phyloP scores from a whole-genome alignment of 35 echinoderm and acorn worm species.

The Heliocidaris erythrogramma region DNA sequence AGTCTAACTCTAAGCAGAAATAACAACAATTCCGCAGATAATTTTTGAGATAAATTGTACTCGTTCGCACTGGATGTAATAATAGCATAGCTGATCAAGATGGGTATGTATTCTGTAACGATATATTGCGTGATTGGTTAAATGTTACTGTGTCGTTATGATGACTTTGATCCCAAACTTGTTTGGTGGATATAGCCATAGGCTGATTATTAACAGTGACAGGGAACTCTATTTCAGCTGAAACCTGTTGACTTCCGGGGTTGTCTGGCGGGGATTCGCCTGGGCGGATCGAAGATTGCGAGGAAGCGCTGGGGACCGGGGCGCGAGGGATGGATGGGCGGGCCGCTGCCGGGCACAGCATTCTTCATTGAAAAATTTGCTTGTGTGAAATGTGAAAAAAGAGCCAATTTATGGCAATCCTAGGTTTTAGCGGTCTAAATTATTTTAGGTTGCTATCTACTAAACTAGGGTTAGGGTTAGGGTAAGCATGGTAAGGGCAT shows the following conservation, averaged over 20 bases:
- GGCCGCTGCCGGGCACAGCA: background rate
- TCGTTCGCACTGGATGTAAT: background rate
- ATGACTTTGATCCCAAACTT: background rate
- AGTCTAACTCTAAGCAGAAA: background rate
- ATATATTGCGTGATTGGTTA: background rate
- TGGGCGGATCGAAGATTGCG: background rate
- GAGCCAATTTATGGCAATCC: too few relatives aligned
- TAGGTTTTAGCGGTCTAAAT: too few relatives aligned
- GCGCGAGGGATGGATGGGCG: background rate
- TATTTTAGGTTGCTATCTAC: too few relatives aligned
- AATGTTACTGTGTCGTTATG: background rate
- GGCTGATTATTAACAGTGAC: too few relatives aligned
- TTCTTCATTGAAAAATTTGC: too few relatives aligned
- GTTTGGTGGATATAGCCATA: background rate
- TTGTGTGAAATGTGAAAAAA: too few relatives aligned
- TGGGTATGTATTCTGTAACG: background rate
- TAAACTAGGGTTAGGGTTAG: too few relatives aligned
- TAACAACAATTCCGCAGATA: background rate
- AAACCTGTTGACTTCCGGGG: constrained; percentile 5
- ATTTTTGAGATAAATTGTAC: background rate
- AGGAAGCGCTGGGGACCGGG: background rate
- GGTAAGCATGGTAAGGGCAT: too few relatives aligned
- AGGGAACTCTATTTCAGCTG: background rate
- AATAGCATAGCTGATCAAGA: background rate
- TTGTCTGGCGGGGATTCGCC: background rate